Conservation (phyloP, 2,113 vertebrate genomes). For the Fregetta grallaria region DNA sequence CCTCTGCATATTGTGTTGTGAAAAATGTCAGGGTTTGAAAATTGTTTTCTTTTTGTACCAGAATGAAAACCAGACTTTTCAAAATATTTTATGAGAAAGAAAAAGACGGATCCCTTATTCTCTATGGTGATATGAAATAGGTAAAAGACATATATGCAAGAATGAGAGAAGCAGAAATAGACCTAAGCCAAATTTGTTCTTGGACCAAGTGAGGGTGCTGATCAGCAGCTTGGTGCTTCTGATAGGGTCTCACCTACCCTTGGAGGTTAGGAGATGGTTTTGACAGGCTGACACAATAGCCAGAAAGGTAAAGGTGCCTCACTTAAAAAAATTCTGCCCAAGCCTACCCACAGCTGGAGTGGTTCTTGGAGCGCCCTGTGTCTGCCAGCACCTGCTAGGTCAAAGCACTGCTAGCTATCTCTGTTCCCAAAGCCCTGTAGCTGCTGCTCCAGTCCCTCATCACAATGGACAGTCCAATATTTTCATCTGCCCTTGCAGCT, state of each 20-base stretch:
- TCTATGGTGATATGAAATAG: not conserved
- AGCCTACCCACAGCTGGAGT: not conserved
- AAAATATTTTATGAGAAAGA: not conserved
- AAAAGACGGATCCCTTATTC: not conserved
- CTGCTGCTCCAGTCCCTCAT: not conserved
- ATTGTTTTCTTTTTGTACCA: not conserved
- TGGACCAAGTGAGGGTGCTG: not conserved
- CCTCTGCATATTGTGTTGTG: not conserved
- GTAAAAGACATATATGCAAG: not conserved
- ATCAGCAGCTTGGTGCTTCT: not conserved
- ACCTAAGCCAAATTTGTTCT: not conserved
- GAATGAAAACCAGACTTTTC: not conserved
- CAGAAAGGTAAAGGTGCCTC: not conserved
- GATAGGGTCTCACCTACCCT: not conserved
- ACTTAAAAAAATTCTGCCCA: not conserved
- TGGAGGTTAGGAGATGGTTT: not conserved
- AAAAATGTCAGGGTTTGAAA: not conserved
- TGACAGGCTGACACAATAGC: not conserved
- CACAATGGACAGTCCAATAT: not conserved
- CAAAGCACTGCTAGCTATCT: not conserved
- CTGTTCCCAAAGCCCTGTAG: not conserved
- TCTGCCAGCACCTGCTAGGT: not conserved
- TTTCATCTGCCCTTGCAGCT: not conserved
- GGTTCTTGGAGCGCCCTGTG: not conserved
- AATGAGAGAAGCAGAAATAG: not conserved